These are phyloP conservation scores for Sebastes vulpes DNA, from an alignment of 2,797 vertebrate genomes.

Conservation along the genomic window DNA sequence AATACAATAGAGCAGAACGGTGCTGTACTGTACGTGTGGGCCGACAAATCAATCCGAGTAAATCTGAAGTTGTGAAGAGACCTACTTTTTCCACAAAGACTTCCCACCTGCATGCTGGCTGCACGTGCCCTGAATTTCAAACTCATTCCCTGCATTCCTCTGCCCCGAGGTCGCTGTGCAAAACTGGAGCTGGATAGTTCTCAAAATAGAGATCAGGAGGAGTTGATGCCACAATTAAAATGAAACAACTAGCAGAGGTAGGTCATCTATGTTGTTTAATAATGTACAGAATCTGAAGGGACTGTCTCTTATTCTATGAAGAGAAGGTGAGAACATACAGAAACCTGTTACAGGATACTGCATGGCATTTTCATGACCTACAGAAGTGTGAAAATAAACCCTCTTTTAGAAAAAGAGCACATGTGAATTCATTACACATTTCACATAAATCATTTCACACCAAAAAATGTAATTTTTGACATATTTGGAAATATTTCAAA, in stretches of 20 bases:
- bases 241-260: constrained; percentile 43
- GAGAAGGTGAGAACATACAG: not conserved
- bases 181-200: constrained; percentile 43
- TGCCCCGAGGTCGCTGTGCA: constrained; percentile 23
- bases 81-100: constrained; percentile 47
- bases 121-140: constrained; percentile 62
- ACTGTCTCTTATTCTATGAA: not conserved
- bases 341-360: not conserved
- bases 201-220: constrained; percentile 54
- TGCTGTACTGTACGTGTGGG: constrained; percentile 1
- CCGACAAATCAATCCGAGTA: constrained; percentile 28
- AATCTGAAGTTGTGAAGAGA: constrained; percentile 29
- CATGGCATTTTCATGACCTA: not conserved
- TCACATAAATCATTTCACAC: not conserved
- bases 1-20: not conserved
- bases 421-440: not conserved
- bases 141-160: constrained; percentile 37
- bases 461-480: not conserved
- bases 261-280: constrained; percentile 31
- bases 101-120: constrained; percentile 55
- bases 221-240: constrained; percentile 21
- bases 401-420: not conserved
- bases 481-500: not conserved
- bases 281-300: not conserved
- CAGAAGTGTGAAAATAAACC: not conserved